Percentiles rank a stretch among this genome's conserved stretches.
These are phyloP conservation scores for Wasmannia auropunctata DNA, from an alignment of 1,140 invertebrate genomes.

Conservation along the genomic window DNA sequence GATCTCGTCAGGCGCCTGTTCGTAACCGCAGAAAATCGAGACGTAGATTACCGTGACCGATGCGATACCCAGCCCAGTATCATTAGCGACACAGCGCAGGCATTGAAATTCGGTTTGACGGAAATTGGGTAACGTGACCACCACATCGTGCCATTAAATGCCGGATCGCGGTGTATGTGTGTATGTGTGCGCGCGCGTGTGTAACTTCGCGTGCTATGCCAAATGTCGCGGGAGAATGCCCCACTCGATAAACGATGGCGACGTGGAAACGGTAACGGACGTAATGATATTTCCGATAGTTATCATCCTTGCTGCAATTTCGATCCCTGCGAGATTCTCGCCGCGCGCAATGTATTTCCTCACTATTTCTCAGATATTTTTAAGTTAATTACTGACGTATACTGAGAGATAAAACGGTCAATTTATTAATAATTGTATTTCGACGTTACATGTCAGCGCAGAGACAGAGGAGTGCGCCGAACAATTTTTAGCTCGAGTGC, in stretches of 20 bases:
- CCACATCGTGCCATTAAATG: constrained; percentile 58
- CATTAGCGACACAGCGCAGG: constrained; percentile 43
- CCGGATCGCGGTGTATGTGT: background rate
- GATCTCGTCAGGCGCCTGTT: background rate
- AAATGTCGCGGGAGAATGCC: constrained; percentile 50
- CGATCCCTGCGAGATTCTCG: background rate
- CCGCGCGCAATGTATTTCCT: background rate
- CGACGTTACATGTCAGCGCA: background rate
- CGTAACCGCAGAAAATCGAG: constrained; percentile 58
- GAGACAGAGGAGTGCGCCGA: background rate
- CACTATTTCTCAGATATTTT: background rate
- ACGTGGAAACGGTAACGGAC: constrained; percentile 1
- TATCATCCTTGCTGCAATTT: background rate
- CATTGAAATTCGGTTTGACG: constrained; percentile 61
- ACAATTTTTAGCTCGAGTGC: background rate
- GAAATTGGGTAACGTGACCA: constrained; percentile 68
- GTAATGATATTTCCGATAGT: constrained; percentile 46
- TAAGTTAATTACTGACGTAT: background rate
- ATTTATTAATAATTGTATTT: background rate
- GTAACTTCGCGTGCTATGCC: constrained; percentile 33
- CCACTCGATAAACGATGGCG: constrained; percentile 38
- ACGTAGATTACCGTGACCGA: constrained; percentile 53
- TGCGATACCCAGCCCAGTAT: background rate
- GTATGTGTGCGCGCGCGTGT: no score
- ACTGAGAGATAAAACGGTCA: background rate